Evolutionary conservation across 2,113 vertebrate genomes (phyloP).

Genomic region (Butorides virescens): DNA sequence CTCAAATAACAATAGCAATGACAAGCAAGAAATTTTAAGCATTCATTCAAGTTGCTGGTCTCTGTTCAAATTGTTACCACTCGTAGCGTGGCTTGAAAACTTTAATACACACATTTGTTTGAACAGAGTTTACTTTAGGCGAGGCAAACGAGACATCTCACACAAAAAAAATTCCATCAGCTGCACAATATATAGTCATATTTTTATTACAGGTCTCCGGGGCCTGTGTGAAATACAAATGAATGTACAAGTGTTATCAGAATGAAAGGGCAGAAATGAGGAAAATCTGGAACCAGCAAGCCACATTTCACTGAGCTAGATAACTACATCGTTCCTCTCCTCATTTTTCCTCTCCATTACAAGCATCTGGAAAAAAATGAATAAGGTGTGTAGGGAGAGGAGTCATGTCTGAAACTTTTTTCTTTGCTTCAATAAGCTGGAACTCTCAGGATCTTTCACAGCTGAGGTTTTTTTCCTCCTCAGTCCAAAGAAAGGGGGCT

Average conservation of each 20-base stretch:
- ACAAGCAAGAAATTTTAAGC: conserved; percentile 22
- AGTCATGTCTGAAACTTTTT: neutral
- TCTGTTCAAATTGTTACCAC: neutral
- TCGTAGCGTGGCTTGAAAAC: neutral
- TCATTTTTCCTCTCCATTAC: conserved; percentile 20
- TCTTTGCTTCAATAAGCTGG: neutral
- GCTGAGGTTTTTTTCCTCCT: neutral
- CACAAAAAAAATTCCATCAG: neutral
- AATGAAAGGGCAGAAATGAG: neutral
- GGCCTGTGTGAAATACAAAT: neutral
- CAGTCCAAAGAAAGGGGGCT: neutral
- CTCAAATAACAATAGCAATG: neutral
- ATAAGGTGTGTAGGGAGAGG: conserved; percentile 11
- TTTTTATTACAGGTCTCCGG: conserved; percentile 1
- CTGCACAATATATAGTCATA: neutral
- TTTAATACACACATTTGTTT: neutral
- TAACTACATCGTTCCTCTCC: conserved; percentile 28
- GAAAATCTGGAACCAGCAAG: neutral
- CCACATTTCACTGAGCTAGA: conserved; percentile 21
- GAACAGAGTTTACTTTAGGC: conserved; percentile 17
- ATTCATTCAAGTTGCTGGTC: neutral
- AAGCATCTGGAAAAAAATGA: conserved; percentile 29
- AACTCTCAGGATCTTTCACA: neutral
- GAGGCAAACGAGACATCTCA: conserved; percentile 16
- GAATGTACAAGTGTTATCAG: neutral